Percentiles rank a stretch among this genome's conserved stretches.
phyloP scores from a whole-genome alignment of 2,888 invertebrate species.

The Cynaeus angustus region DNA sequence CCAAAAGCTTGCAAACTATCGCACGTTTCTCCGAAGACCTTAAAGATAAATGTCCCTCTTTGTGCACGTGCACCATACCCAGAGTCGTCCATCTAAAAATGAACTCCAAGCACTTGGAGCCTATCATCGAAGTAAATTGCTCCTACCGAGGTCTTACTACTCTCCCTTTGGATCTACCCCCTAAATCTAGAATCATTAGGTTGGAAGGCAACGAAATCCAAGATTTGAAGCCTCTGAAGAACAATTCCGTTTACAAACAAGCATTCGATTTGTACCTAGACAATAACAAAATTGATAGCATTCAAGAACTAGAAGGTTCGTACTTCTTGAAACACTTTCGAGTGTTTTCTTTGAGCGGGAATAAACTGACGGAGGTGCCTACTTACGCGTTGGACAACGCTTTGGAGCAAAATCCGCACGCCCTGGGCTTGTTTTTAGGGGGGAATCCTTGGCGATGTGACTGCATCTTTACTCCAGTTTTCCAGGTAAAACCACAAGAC shows the following conservation, averaged over 20 bases:
- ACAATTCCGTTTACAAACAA: slow-evolving; percentile 79
- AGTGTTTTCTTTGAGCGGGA: slow-evolving; percentile 84
- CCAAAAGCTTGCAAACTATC: slow-evolving; percentile 78
- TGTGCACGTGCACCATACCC: slow-evolving; percentile 78
- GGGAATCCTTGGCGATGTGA: slow-evolving; percentile 90
- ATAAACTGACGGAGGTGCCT: slow-evolving; percentile 83
- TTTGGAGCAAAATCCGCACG: slow-evolving; percentile 82
- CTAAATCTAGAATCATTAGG: slow-evolving; percentile 78
- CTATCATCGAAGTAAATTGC: slow-evolving; percentile 82
- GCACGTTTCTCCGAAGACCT: slow-evolving; percentile 74
- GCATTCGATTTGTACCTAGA: slow-evolving; percentile 85
- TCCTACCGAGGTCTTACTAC: slow-evolving; percentile 74
- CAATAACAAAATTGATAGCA: slow-evolving; percentile 80
- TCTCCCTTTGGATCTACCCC: slow-evolving; percentile 78
- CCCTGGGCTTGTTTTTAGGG: slow-evolving; percentile 81
- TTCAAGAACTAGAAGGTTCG: slow-evolving; percentile 83
- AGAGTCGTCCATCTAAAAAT: slow-evolving; percentile 75
- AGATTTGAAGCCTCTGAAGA: slow-evolving; percentile 77
- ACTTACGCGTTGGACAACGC: slow-evolving; percentile 88
- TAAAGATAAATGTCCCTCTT: slow-evolving; percentile 75
- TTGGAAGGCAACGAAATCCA: slow-evolving; percentile 79
- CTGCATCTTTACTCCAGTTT: slow-evolving; percentile 85
- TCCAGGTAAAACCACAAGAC: too few relatives aligned
- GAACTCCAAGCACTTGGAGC: slow-evolving; percentile 67
- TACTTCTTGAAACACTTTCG: slow-evolving; percentile 86